Conservation (phyloP, 2,113 vertebrate genomes). For the Epinephelus fuscoguttatus region DNA sequence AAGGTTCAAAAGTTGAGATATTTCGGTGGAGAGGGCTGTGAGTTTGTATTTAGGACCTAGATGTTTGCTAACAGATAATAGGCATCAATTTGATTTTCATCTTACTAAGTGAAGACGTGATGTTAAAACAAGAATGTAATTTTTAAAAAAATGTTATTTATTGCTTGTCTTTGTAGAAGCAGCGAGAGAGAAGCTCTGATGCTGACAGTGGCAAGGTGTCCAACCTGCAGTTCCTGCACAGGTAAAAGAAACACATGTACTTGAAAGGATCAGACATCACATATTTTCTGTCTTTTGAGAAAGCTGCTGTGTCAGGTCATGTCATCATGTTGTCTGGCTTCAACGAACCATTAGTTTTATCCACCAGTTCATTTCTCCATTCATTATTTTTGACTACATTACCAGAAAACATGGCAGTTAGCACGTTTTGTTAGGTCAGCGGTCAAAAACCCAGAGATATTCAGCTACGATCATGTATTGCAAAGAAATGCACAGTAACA, state of each 20-base stretch:
- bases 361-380: not conserved
- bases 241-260: slow-evolving; percentile 81
- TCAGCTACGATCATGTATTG: not conserved
- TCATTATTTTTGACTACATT: not conserved
- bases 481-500: not conserved
- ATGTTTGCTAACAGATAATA: not conserved
- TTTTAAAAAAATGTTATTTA: not conserved
- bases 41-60: not conserved
- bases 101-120: not conserved
- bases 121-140: not conserved
- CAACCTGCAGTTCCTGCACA: slow-evolving; percentile 97
- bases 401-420: not conserved
- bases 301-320: not conserved
- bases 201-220: slow-evolving; percentile 92
- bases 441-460: not conserved
- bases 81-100: not conserved
- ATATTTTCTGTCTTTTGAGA: not conserved
- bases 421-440: not conserved
- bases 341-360: not conserved
- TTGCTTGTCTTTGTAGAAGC: slow-evolving; percentile 86
- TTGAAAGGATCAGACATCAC: not conserved
- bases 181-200: slow-evolving; percentile 90
- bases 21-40: not conserved
- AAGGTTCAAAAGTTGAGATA: slow-evolving; percentile 33
- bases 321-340: not conserved